Percentiles rank a stretch among this genome's conserved stretches.
phyloP scores from a whole-genome alignment of 2,888 invertebrate species.

The Asteroscopus sphinx region DNA sequence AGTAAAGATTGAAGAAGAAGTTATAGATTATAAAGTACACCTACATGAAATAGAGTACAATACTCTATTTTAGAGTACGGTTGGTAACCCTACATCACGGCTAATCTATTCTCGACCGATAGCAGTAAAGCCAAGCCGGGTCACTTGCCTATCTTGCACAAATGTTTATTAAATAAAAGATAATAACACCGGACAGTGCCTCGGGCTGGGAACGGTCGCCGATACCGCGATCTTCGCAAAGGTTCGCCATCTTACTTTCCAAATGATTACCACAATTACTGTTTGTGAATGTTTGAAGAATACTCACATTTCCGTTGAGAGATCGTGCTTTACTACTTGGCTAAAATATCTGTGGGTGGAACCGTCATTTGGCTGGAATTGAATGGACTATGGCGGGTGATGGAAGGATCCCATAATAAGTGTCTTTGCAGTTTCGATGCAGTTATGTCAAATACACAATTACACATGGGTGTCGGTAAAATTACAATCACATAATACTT shows the following conservation, averaged over 20 bases:
- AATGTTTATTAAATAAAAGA: constrained; percentile 41
- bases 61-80: too few relatives aligned
- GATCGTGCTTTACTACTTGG: constrained; percentile 7
- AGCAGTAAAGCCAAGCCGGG: constrained; percentile 8
- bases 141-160: constrained; percentile 20
- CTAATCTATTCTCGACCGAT: constrained; percentile 7
- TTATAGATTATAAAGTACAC: too few relatives aligned
- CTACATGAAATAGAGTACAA: too few relatives aligned
- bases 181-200: constrained; percentile 18
- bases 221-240: constrained; percentile 13
- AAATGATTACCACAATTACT: constrained; percentile 52
- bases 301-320: constrained; percentile 19
- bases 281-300: constrained; percentile 28
- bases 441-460: too few relatives aligned
- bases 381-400: not conserved
- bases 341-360: too few relatives aligned
- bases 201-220: constrained; percentile 7
- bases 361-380: too few relatives aligned
- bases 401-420: too few relatives aligned
- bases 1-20: not conserved
- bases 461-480: too few relatives aligned
- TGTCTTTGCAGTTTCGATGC: too few relatives aligned
- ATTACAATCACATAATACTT: too few relatives aligned
- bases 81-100: too few relatives aligned
- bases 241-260: constrained; percentile 44